Percentiles rank a stretch among this genome's conserved stretches.
Conservation (phyloP, 2,797 vertebrate genomes). For the Acridotheres tristis region DNA sequence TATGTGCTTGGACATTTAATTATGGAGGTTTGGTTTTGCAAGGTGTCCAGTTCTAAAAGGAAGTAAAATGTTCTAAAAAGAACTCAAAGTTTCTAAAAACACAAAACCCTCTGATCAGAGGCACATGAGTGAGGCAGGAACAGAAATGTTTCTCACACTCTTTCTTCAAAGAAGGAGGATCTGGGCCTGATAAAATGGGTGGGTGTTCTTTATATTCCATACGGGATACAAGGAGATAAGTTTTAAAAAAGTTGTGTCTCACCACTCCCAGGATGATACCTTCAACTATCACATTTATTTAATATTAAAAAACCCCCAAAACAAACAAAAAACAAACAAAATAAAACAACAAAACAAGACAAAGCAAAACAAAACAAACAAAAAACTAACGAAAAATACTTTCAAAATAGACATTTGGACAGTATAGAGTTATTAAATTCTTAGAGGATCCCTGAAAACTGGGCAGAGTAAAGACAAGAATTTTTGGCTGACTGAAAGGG, state of each 20-base stretch:
- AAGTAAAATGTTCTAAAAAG: neutral
- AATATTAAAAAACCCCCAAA: too few species aligned
- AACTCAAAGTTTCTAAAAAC: neutral
- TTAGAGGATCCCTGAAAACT: neutral
- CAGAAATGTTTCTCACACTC: neutral
- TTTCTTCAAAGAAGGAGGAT: neutral
- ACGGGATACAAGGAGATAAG: neutral
- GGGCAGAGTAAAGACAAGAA: neutral
- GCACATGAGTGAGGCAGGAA: neutral
- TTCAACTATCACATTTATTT: neutral
- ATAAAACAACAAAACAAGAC: too few species aligned
- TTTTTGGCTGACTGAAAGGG: neutral
- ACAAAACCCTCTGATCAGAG: neutral
- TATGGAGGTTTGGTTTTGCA: neutral
- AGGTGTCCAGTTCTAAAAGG: neutral
- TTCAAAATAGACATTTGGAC: accelerated
- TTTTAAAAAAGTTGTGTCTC: neutral
- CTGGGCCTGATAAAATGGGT: neutral
- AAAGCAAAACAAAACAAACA: too few species aligned
- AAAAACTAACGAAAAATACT: neutral
- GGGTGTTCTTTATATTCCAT: neutral
- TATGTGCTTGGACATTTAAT: neutral
- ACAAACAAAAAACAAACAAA: neutral
- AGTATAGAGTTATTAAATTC: neutral
- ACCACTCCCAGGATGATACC: neutral